Conservation (phyloP, 2,888 invertebrate species). For the Cheiracanthium punctorium region DNA sequence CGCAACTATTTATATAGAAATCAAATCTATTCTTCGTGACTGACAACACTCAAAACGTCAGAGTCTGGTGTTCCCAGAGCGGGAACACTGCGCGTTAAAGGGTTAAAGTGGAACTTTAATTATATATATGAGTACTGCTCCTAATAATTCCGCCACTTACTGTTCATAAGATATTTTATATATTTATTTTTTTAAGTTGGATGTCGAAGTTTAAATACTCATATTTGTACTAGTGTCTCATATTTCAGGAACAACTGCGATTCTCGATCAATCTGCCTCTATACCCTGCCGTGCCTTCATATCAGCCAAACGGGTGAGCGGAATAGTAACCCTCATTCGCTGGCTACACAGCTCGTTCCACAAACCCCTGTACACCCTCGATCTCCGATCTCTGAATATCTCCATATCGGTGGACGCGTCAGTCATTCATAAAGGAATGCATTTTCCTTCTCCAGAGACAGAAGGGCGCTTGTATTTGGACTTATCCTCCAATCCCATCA, state of each 20-base stretch:
- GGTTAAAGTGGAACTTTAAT: too few relatives aligned
- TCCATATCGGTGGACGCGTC: background rate
- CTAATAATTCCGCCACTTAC: too few relatives aligned
- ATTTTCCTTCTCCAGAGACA: conserved; percentile 49
- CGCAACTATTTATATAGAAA: too few relatives aligned
- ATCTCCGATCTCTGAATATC: conserved; percentile 15
- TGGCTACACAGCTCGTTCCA: conserved; percentile 34
- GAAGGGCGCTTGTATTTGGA: conserved; percentile 54
- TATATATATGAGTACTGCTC: too few relatives aligned
- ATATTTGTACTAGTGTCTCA: background rate
- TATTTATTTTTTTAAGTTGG: too few relatives aligned
- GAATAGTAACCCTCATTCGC: conserved; percentile 24
- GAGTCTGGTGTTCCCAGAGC: too few relatives aligned
- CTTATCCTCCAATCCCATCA: conserved; percentile 12
- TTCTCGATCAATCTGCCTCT: conserved; percentile 26
- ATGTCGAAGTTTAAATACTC: too few relatives aligned
- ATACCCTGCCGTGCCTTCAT: conserved; percentile 26
- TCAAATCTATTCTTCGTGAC: too few relatives aligned
- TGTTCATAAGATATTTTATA: too few relatives aligned
- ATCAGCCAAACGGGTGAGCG: background rate
- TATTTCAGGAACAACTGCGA: conserved; percentile 24
- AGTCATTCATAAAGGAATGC: conserved; percentile 8
- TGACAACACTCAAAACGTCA: too few relatives aligned
- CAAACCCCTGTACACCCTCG: conserved; percentile 52
- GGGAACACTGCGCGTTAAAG: too few relatives aligned